Percentiles rank a stretch among this genome's conserved stretches.
These are phyloP conservation scores for Andrena praecox DNA, from an alignment of 2,888 invertebrate genomes.

Conservation along the genomic window DNA sequence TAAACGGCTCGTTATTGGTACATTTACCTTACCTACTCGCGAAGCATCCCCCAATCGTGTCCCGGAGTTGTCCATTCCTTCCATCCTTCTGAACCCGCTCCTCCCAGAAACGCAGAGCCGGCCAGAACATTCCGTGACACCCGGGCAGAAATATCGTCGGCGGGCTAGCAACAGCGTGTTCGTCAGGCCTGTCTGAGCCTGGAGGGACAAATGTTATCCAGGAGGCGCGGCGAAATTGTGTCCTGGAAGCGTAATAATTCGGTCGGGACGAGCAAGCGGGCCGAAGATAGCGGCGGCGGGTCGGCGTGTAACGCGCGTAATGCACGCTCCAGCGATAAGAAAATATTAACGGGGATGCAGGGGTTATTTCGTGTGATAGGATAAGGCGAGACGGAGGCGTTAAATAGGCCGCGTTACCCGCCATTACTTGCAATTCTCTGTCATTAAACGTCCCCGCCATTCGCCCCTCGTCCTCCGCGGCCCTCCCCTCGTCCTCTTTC, in stretches of 20 bases:
- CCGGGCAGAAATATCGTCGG: neutral
- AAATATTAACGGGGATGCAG: constrained; percentile 73
- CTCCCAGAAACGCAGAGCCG: neutral
- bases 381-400: constrained; percentile 69
- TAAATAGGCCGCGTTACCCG: constrained; percentile 75
- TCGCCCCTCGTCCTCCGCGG: constrained; percentile 38
- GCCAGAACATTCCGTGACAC: neutral
- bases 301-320: constrained; percentile 56
- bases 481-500: constrained; percentile 24
- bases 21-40: neutral
- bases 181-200: constrained; percentile 7
- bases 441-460: constrained; percentile 73
- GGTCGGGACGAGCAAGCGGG: constrained; percentile 59
- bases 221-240: constrained; percentile 59
- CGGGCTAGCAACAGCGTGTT: neutral
- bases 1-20: too few species aligned
- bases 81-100: neutral
- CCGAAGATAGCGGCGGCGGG: constrained; percentile 55
- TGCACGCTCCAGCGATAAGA: constrained; percentile 63
- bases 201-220: constrained; percentile 42
- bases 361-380: constrained; percentile 73
- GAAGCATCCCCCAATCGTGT: neutral
- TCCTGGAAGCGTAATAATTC: constrained; percentile 71
- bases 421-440: constrained; percentile 77
- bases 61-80: neutral